Evolutionary conservation across 2,797 vertebrate species (phyloP), one percentile per base, ranked within the genome.

Genomic region (Anniella stebbinsi): DNA sequence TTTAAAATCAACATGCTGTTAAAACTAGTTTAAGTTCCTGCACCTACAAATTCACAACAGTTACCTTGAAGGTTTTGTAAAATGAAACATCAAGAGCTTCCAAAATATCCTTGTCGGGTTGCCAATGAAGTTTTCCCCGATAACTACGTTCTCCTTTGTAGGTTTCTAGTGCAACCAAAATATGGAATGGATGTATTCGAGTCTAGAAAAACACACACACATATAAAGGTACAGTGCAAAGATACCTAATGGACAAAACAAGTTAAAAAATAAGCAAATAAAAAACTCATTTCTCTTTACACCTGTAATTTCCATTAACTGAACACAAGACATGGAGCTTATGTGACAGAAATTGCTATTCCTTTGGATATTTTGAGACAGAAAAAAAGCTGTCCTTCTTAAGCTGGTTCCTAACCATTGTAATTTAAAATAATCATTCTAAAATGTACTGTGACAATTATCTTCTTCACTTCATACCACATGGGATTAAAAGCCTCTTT

Each of bases 81-180:
- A 99, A 99, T 0, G 98, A 98, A 21, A 95, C 94, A 95, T 99
- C 98, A 94, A 99, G 96, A 48, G 98, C 98, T 96, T 97, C 97
- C 87, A 99, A 95, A 93, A 99, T 97, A 84, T 97, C 97, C 91
- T 96, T 93, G 95, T 98, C 97, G 30, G 98, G 98, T 90, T 95
- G 96, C 99, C 99, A 99, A 92, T 97, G 98, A 41, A 98, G 97
- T 96, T 98, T 99, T 66, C 98, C 98, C 96, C 97, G 97, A 93
- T 97, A 98, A 67, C 98, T 97, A 72, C 98, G 98, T 41, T 98
- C 98, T 96, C 95, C 95, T 97, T 98, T 98, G 89, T 99, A 99
- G 60, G 97, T 98, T 96, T 99, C 98, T 86, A 97, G 96, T 2
- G 98, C 98, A 95, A 98, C 94, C 80, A 99, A 96, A 93, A 99